phyloP scores from a whole-genome alignment of 2,888 invertebrate genomes.

The Drosophila demipolita region DNA sequence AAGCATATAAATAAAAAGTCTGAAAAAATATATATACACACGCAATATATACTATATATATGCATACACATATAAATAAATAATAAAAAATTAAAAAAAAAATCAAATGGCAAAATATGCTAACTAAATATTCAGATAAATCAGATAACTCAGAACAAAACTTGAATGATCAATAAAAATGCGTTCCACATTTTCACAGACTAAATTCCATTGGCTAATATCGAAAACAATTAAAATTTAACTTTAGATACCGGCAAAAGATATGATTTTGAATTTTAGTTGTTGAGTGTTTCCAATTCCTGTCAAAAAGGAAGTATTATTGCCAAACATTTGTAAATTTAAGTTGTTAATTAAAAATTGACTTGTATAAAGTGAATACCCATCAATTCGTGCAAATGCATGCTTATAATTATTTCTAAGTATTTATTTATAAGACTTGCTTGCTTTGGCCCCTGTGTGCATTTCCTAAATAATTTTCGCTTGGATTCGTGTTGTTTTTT shows the following conservation, averaged over 20 bases:
- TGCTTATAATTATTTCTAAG: constrained; percentile 15
- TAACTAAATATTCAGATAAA: constrained; percentile 25
- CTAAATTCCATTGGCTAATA: constrained; percentile 17
- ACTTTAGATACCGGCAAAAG: neutral
- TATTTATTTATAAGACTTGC: constrained; percentile 18
- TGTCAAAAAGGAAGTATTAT: neutral
- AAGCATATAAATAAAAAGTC: constrained; percentile 74
- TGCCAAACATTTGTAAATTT: neutral
- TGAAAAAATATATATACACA: constrained; percentile 54
- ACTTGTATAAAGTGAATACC: constrained; percentile 12
- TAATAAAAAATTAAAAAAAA: constrained; percentile 24
- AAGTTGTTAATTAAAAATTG: constrained; percentile 15
- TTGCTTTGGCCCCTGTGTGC: constrained; percentile 33
- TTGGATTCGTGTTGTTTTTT: constrained; percentile 22
- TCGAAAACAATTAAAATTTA: neutral
- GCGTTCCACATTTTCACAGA: constrained; percentile 21
- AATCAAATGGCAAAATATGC: constrained; percentile 15
- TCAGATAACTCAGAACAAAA: constrained; percentile 13
- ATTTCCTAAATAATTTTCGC: constrained; percentile 10
- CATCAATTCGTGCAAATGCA: neutral
- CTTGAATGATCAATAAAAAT: constrained; percentile 3
- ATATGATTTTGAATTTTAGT: constrained; percentile 3
- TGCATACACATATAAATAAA: constrained; percentile 27
- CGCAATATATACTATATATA: constrained; percentile 45
- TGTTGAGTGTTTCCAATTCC: neutral